Evolutionary conservation across 2,113 vertebrate genomes (phyloP).

Genomic region (Rhabdornis inornatus): DNA sequence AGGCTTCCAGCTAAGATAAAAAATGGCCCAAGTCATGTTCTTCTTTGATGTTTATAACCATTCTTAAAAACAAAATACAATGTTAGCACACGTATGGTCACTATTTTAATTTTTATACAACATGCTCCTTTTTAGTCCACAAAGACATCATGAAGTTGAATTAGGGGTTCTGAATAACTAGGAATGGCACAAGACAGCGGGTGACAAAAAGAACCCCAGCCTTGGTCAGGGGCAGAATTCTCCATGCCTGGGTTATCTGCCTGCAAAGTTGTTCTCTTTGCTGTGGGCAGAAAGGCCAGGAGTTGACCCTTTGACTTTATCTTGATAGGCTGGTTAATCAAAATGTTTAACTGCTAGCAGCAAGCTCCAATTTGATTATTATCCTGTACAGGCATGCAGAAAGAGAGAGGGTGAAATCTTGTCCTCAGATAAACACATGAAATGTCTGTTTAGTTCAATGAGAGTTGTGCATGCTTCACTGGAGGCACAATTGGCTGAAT

Average conservation of each 20-base stretch:
- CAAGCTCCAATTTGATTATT: constrained; percentile 32
- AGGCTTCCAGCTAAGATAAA: neutral
- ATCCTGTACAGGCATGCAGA: constrained; percentile 54
- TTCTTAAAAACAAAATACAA: neutral
- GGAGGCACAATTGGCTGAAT: constrained; percentile 51
- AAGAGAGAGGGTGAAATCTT: constrained; percentile 42
- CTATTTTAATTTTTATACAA: neutral
- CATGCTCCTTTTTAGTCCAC: neutral
- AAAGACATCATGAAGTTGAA: neutral
- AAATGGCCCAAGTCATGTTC: neutral
- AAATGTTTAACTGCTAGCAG: constrained; percentile 45
- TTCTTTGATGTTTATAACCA: neutral
- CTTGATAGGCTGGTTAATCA: neutral
- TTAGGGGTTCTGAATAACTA: neutral
- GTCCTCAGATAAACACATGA: constrained; percentile 36
- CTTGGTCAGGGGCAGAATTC: neutral
- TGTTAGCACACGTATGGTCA: neutral
- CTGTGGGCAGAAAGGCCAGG: neutral
- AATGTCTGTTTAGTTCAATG: constrained; percentile 45
- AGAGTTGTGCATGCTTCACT: constrained; percentile 42
- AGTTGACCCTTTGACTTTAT: constrained; percentile 6
- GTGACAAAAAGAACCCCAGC: neutral
- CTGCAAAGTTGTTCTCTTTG: neutral
- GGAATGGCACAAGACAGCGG: neutral
- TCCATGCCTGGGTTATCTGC: neutral